A percentile compares a stretch with the other conserved stretches of the same genome.
Evolutionary conservation across 2,113 vertebrate genomes (phyloP).

Genomic region (Anser brachyrhynchus): DNA sequence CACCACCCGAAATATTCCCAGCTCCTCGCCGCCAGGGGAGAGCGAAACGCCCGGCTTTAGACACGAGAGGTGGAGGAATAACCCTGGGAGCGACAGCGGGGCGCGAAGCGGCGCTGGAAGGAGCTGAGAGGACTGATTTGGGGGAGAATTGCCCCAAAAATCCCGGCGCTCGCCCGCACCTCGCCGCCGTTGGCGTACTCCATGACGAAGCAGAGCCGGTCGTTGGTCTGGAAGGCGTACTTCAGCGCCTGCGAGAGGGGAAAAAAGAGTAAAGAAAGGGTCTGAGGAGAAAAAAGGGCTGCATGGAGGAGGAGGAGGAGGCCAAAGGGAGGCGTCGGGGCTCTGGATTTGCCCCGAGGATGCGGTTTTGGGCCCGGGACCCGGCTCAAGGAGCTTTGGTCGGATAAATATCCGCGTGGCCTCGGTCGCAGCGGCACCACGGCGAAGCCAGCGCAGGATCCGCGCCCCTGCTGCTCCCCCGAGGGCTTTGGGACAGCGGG

Average conservation of each 20-base stretch:
- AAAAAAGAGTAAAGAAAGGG: not conserved
- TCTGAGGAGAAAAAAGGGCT: not conserved
- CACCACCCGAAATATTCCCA: not conserved
- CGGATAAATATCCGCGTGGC: not conserved
- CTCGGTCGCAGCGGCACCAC: too few relatives aligned
- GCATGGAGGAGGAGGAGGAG: fast-evolving
- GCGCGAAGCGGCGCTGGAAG: too few relatives aligned
- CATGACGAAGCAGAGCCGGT: constrained; percentile 97
- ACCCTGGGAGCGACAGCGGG: fast-evolving
- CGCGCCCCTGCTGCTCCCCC: not conserved
- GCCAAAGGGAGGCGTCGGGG: too few relatives aligned
- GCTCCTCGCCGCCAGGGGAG: too few relatives aligned
- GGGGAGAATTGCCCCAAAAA: too few relatives aligned
- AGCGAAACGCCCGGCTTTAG: too few relatives aligned
- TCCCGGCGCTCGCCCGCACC: constrained; percentile 63
- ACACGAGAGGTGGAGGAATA: not conserved
- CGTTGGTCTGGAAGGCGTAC: constrained; percentile 94
- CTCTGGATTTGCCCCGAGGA: too few relatives aligned
- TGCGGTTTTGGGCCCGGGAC: too few relatives aligned
- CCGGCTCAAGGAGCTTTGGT: not conserved
- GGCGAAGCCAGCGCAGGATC: not conserved
- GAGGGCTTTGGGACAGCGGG: not conserved
- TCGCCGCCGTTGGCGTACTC: constrained; percentile 96
- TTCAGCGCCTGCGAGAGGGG: constrained; percentile 84
- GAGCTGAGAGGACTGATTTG: too few relatives aligned